Base-by-base conservation (phyloP, 2,888 invertebrate species). In the Andrena camellia region DNA sequence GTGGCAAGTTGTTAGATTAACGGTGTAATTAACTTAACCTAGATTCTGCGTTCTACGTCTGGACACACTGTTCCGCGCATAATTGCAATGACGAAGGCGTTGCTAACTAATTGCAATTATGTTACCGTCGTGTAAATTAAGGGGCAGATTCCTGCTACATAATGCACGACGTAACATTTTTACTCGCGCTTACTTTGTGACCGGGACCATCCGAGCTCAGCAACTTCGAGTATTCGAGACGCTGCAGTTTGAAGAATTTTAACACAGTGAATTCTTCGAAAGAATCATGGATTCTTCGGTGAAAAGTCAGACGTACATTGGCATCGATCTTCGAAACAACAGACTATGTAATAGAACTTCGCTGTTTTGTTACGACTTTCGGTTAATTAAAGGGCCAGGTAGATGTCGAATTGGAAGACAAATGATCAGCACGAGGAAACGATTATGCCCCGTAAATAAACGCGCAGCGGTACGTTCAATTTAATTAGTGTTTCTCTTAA, bases 71-170 rank as follows among this genome's bases (percentile, higher is more conserved):
- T 66, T 54, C 42, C 67, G 64, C n/a, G 67, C n/a, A 62, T 73
- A 76, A 81, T 42, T 77, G 63, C 54, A 64, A 50, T 42, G 20
- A n/a, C 68, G 67, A 70, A 66, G 54, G 60, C 59, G 76, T 63
- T 66, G 60, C 52, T 81, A 81, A 81, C 64, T 78, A 81, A 78
- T 78, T 69, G 78, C 78, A 77, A 79, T 79, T 78, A 81, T 69
- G 63, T 68, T 68, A 72, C 23, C 59, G 69, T 72, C 73, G 52
- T 33, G 63, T 50, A 67, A 78, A 59, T 68, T 71, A 67, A 60
- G 67, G 54, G 33, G 42, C 8, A n/a, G 13, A 60, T 69, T 73
- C 72, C 35, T 23, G 52, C 64, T 73, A 23, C 72, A 68, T 26
- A 72, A 78, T 70, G 48, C 42, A 54, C 2, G 48, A 10, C 20